Evolutionary conservation across 2,888 invertebrate genomes (phyloP).

Genomic region (Trissonchulus latispiculum): DNA sequence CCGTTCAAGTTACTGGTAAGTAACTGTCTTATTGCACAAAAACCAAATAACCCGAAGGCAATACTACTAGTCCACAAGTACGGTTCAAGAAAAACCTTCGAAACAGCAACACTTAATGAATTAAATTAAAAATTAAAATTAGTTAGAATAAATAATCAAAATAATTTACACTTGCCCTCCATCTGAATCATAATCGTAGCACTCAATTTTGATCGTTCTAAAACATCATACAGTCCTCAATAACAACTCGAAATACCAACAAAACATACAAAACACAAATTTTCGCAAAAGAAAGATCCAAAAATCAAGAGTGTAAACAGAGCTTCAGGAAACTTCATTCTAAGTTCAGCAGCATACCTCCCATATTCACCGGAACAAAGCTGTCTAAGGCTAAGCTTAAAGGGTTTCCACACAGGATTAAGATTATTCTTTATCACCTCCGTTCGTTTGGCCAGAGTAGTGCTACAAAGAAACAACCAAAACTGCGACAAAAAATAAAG

Average conservation of each 20-base stretch:
- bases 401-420: slow-evolving; percentile 52
- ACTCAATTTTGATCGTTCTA: slow-evolving; percentile 50
- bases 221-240: too few relatives aligned
- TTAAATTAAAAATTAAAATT: not conserved
- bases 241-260: too few relatives aligned
- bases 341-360: slow-evolving; percentile 32
- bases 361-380: slow-evolving; percentile 53
- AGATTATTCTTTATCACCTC: slow-evolving; percentile 52
- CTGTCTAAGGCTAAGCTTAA: slow-evolving; percentile 47
- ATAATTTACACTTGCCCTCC: slow-evolving; percentile 43
- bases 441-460: slow-evolving; percentile 51
- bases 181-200: slow-evolving; percentile 51
- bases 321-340: too few relatives aligned
- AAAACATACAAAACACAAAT: not conserved
- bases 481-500: too few relatives aligned
- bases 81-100: too few relatives aligned
- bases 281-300: not conserved
- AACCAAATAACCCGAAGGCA: too few relatives aligned
- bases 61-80: too few relatives aligned
- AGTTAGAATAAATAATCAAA: not conserved
- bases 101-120: too few relatives aligned
- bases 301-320: too few relatives aligned
- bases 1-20: too few relatives aligned
- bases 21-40: too few relatives aligned
- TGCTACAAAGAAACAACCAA: slow-evolving; percentile 44